Evolutionary conservation across 2,113 vertebrate genomes (phyloP).

Genomic region (Saccopteryx leptura): DNA sequence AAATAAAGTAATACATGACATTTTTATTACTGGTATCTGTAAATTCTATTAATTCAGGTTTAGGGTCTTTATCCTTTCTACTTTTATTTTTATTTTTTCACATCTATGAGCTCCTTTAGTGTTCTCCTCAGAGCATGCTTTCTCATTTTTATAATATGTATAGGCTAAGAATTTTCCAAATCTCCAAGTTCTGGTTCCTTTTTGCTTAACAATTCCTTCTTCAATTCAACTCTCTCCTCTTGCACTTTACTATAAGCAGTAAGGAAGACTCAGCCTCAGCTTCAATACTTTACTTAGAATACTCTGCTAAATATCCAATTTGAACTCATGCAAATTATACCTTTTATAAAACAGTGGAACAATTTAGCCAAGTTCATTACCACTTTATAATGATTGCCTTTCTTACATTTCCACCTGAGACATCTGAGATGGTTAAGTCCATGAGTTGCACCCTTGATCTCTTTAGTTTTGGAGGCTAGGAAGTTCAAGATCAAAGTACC

Average conservation of each 20-base stretch:
- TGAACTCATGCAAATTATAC: neutral
- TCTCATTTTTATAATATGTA: neutral
- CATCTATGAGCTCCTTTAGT: neutral
- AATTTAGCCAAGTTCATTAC: neutral
- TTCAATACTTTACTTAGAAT: conserved; percentile 24
- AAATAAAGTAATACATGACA: neutral
- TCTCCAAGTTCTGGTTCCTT: neutral
- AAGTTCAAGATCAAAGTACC: neutral
- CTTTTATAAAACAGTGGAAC: conserved; percentile 3
- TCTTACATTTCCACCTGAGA: neutral
- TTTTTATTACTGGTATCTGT: neutral
- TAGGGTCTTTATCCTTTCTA: too few species aligned
- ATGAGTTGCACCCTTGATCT: neutral
- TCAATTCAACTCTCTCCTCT: conserved; percentile 7
- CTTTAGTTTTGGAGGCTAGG: neutral
- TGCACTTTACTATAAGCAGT: neutral
- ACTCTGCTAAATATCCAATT: neutral
- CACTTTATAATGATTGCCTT: neutral
- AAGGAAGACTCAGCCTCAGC: neutral
- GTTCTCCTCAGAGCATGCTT: neutral
- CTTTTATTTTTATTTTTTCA: too few species aligned
- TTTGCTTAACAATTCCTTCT: conserved; percentile 1
- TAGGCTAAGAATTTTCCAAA: neutral
- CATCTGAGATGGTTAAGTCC: neutral
- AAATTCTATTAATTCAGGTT: neutral